Conservation (phyloP, 2,888 invertebrate species). For the Drosophila conformis region DNA sequence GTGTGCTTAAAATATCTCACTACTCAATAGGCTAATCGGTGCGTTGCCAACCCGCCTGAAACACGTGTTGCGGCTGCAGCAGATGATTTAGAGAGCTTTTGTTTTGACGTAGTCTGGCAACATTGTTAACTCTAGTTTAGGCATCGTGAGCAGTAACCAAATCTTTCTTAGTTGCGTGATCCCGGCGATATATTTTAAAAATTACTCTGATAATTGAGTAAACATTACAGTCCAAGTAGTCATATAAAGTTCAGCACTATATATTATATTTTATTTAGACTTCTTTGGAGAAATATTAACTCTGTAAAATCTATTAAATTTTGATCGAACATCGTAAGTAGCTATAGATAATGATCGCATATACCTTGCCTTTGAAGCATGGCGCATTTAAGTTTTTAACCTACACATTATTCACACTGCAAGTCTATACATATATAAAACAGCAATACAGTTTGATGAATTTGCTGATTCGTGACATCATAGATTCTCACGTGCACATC, state of each 20-base stretch:
- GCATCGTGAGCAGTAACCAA: constrained; percentile 29
- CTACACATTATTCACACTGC: not conserved
- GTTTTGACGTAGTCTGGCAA: constrained; percentile 30
- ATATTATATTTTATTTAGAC: not conserved
- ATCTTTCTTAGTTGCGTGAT: not conserved
- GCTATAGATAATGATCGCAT: too few species aligned
- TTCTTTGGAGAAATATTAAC: not conserved
- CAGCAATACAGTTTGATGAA: not conserved
- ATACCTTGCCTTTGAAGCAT: not conserved
- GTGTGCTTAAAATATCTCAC: not conserved
- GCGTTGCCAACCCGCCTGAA: constrained; percentile 32
- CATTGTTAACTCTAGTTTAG: not conserved
- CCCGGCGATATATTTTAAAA: not conserved
- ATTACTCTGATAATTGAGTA: not conserved
- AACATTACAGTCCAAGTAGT: too few species aligned
- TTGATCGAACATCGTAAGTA: not conserved
- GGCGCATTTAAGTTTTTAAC: not conserved
- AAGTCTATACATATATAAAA: not conserved
- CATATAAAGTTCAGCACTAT: not conserved
- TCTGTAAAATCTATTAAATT: not conserved
- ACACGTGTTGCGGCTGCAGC: constrained; percentile 44
- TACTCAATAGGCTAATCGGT: not conserved
- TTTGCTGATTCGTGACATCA: not conserved
- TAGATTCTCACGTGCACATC: constrained; percentile 34
- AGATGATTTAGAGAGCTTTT: constrained; percentile 32